Percentiles rank a stretch among this genome's conserved stretches.
These are phyloP conservation scores for Aphaenogaster floridana DNA, from an alignment of 1,140 invertebrate species.

Conservation along the genomic window DNA sequence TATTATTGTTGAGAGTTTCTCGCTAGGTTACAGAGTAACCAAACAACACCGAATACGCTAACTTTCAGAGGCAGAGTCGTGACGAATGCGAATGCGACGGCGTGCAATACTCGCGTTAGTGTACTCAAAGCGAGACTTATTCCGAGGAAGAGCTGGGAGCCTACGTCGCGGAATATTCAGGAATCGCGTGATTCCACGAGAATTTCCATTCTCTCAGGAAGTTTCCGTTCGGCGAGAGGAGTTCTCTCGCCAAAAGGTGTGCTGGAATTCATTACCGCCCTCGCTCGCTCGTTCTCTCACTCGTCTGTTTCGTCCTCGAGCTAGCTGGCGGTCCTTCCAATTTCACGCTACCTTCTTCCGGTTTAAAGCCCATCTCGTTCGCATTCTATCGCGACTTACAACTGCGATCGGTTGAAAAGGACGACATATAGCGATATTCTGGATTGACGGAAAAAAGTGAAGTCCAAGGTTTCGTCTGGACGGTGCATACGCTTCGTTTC, in stretches of 20 bases:
- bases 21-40: background rate
- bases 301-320: constrained; percentile 46
- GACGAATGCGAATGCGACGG: constrained; percentile 31
- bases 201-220: constrained; percentile 58
- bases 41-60: constrained; percentile 16
- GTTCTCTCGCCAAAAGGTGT: constrained; percentile 47
- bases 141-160: constrained; percentile 40
- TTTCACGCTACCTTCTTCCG: constrained; percentile 72
- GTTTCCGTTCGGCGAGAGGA: constrained; percentile 37
- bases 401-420: constrained; percentile 31
- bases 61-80: constrained; percentile 16
- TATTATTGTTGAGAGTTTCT: constrained; percentile 16
- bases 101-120: constrained; percentile 36
- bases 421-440: constrained; percentile 32
- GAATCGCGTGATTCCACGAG: constrained; percentile 37
- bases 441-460: constrained; percentile 33
- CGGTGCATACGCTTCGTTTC: constrained; percentile 40
- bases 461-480: constrained; percentile 19
- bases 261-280: constrained; percentile 42
- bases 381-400: constrained; percentile 38
- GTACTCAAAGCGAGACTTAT: constrained; percentile 48
- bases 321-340: constrained; percentile 64
- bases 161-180: constrained; percentile 60
- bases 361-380: constrained; percentile 61
- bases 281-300: background rate